phyloP scores from a whole-genome alignment of 1,140 invertebrate species.

The Chionoecetes opilio region DNA sequence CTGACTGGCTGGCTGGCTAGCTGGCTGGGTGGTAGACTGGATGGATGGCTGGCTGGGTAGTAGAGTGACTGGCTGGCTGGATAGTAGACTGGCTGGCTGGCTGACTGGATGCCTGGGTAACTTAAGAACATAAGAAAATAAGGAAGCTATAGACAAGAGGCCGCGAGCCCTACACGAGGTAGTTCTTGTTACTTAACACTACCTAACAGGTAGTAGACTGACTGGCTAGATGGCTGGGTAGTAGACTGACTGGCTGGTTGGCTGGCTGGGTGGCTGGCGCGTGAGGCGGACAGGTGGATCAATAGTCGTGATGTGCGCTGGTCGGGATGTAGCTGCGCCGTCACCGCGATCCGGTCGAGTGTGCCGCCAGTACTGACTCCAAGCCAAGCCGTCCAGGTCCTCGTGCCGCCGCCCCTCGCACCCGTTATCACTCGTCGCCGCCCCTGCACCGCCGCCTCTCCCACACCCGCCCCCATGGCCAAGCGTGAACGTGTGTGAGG shows the following conservation, averaged over 20 bases:
- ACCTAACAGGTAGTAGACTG: background rate
- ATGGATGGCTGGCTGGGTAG: no score
- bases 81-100: background rate
- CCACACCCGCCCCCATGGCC: background rate
- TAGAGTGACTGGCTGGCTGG: background rate
- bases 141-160: no score
- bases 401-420: background rate
- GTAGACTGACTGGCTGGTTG: background rate
- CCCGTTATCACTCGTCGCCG: background rate
- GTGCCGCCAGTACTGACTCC: background rate
- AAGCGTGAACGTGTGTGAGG: background rate
- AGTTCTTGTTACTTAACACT: no score
- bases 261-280: background rate
- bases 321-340: background rate
- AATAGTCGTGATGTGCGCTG: conserved; percentile 1
- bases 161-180: no score
- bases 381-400: background rate
- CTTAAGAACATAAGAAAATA: no score
- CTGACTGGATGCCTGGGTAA: no score
- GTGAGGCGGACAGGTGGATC: background rate
- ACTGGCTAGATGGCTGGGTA: background rate
- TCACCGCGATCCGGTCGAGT: background rate
- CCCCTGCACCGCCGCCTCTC: background rate
- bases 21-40: no score
- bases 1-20: no score